Evolutionary conservation across 2,113 vertebrate species (phyloP).

Genomic region (Alces alces): DNA sequence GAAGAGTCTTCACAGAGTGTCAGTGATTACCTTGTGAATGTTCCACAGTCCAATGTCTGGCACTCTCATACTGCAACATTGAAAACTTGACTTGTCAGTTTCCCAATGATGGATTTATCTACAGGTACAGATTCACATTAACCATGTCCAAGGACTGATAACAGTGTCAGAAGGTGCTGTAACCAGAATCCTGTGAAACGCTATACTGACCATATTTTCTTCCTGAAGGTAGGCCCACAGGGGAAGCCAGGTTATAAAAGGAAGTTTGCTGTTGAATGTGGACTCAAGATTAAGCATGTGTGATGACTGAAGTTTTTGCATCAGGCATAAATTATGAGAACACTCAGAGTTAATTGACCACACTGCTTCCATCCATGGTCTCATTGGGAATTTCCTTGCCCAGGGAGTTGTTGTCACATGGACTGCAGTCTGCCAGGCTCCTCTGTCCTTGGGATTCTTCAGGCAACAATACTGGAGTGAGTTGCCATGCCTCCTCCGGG

Average conservation of each 20-base stretch:
- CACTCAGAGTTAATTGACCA: neutral
- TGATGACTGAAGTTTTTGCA: neutral
- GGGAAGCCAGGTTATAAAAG: neutral
- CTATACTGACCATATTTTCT: neutral
- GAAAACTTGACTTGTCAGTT: neutral
- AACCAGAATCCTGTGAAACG: neutral
- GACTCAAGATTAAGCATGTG: neutral
- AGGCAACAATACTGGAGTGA: neutral
- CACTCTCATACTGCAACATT: neutral
- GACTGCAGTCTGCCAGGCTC: neutral
- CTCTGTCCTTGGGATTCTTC: neutral
- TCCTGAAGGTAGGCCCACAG: neutral
- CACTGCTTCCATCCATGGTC: neutral
- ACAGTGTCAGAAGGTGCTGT: neutral
- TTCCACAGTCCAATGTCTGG: neutral
- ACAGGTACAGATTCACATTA: neutral
- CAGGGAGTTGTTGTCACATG: neutral
- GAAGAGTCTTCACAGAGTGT: neutral
- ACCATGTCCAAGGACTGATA: neutral
- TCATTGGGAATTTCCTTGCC: neutral
- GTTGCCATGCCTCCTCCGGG: neutral
- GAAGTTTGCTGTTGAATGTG: neutral
- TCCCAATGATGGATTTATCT: neutral
- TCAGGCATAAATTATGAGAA: neutral
- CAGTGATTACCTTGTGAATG: neutral